These are phyloP conservation scores for Enteromius treurensis DNA, from an alignment of 2,797 vertebrate species.

Conservation along the genomic window DNA sequence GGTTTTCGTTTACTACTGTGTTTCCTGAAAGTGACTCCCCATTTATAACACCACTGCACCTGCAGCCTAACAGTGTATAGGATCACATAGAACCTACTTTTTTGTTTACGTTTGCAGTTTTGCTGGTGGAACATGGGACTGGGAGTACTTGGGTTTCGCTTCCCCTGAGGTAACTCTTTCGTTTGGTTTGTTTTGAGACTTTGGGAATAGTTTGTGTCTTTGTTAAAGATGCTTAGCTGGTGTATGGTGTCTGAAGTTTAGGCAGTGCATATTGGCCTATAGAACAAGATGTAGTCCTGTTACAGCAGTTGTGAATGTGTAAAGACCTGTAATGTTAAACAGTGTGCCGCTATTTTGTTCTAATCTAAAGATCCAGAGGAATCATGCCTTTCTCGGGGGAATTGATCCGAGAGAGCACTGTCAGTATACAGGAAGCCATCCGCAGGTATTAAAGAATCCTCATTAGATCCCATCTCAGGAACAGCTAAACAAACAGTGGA, in stretches of 20 bases:
- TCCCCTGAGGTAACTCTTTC: slow-evolving; percentile 91
- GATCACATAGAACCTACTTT: background rate
- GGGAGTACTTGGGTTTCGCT: slow-evolving; percentile 99
- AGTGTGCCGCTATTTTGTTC: slow-evolving; percentile 62
- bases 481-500: slow-evolving; percentile 51
- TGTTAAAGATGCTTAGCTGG: slow-evolving; percentile 29
- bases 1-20: background rate
- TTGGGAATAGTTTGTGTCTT: slow-evolving; percentile 15
- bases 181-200: slow-evolving; percentile 11
- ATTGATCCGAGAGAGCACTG: slow-evolving; percentile 75
- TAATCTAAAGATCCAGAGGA: slow-evolving; percentile 79
- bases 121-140: slow-evolving; percentile 98
- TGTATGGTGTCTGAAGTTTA: slow-evolving; percentile 11
- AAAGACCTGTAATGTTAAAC: slow-evolving; percentile 47
- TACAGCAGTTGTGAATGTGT: slow-evolving; percentile 45
- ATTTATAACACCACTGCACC: slow-evolving; percentile 6
- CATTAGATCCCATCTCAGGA: slow-evolving; percentile 54
- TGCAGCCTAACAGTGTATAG: background rate
- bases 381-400: slow-evolving; percentile 76
- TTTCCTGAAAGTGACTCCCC: background rate
- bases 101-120: slow-evolving; percentile 83
- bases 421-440: slow-evolving; percentile 70
- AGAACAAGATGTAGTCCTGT: slow-evolving; percentile 23
- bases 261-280: background rate
- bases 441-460: slow-evolving; percentile 74